These are phyloP conservation scores for Alectoris magna DNA, from an alignment of 2,797 vertebrate species.

Conservation along the genomic window DNA sequence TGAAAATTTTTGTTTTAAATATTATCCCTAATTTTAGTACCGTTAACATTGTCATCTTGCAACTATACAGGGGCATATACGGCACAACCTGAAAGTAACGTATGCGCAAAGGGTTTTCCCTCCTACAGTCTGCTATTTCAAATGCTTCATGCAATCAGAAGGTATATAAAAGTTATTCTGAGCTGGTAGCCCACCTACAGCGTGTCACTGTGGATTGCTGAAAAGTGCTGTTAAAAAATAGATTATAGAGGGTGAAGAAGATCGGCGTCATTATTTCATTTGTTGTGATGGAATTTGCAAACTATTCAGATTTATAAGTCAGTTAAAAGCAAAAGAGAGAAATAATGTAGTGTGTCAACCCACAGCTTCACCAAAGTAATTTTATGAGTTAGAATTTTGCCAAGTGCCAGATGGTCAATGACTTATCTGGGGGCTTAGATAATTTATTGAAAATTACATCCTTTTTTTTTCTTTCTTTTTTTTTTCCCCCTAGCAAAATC, in stretches of 20 bases:
- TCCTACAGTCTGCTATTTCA: slow-evolving; percentile 79
- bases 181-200: slow-evolving; percentile 60
- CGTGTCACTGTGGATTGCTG: slow-evolving; percentile 58
- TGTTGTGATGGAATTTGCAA: slow-evolving; percentile 57
- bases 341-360: slow-evolving; percentile 18
- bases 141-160: slow-evolving; percentile 63
- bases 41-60: slow-evolving; percentile 59
- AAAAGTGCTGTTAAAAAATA: slow-evolving; percentile 30
- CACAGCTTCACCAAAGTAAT: slow-evolving; percentile 4
- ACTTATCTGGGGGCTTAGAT: slow-evolving; percentile 39
- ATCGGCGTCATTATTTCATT: slow-evolving; percentile 24
- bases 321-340: not conserved
- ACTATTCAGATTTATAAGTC: slow-evolving; percentile 12
- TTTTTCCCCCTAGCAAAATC: not conserved
- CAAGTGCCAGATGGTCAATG: slow-evolving; percentile 53
- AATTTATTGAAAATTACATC: slow-evolving; percentile 21
- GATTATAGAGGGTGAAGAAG: slow-evolving; percentile 10
- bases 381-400: slow-evolving; percentile 6
- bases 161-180: slow-evolving; percentile 64
- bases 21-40: slow-evolving; percentile 70
- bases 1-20: slow-evolving; percentile 41
- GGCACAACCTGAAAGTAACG: slow-evolving; percentile 75
- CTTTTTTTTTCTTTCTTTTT: not conserved
- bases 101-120: slow-evolving; percentile 73
- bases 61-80: slow-evolving; percentile 68